These are phyloP conservation scores for Melospiza georgiana DNA, from an alignment of 2,113 vertebrate species.

Conservation along the genomic window DNA sequence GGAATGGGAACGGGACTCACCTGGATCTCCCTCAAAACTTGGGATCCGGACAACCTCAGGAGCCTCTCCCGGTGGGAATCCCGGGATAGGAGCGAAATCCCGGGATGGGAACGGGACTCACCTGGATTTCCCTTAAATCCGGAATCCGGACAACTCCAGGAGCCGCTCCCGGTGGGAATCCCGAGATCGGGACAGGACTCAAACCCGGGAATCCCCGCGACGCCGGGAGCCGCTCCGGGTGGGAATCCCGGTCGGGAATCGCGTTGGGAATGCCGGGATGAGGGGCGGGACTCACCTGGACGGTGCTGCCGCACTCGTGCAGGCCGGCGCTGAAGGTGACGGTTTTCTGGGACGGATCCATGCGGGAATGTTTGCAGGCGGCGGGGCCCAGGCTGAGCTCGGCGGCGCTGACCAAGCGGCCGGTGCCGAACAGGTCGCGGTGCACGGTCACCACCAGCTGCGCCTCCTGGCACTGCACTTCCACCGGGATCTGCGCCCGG, in stretches of 20 bases:
- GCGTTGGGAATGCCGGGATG: neutral
- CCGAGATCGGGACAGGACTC: no score
- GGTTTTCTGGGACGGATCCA: neutral
- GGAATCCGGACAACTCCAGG: neutral
- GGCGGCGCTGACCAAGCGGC: neutral
- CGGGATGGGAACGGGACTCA: neutral
- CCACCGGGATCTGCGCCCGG: fast-evolving
- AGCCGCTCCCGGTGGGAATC: no score
- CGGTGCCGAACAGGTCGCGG: constrained; percentile 27
- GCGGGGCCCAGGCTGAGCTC: neutral
- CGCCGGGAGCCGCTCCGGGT: neutral
- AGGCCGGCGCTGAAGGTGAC: constrained; percentile 6
- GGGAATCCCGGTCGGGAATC: neutral
- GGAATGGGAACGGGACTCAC: neutral
- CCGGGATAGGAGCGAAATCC: neutral
- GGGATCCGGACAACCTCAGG: neutral
- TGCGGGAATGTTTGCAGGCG: neutral
- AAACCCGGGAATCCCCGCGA: neutral
- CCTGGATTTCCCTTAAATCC: neutral
- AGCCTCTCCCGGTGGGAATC: neutral
- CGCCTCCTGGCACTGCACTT: constrained; percentile 17
- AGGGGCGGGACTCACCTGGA: neutral
- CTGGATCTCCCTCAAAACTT: neutral
- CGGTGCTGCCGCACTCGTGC: neutral
- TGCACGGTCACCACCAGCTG: constrained; percentile 18